Base-by-base conservation (phyloP, 1,140 invertebrate species). In the Pseudachorutes palmiensis region DNA sequence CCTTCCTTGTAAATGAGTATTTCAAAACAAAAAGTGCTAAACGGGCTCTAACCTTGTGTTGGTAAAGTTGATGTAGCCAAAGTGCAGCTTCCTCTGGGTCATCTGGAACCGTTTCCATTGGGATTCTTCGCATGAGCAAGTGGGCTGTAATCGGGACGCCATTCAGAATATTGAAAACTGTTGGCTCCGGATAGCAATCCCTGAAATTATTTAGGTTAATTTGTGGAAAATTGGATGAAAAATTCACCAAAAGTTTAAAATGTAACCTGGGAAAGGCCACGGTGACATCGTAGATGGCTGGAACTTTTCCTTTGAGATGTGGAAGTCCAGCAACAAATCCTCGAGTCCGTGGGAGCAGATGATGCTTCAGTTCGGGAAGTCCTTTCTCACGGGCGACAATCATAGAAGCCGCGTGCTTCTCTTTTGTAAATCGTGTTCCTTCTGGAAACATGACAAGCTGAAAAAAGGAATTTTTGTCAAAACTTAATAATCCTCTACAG, bases 391-490 rank as follows among this genome's bases (percentile, higher is more conserved):
- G 82, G 0, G 93, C 92, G 77, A 96, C 94, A 73, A 91, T 88
- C 74, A 92, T 81, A 70, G 92, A 94, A 0, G 87, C 88, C 78
- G 88, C 85, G 75, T 94, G 89, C 77, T 98, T 98, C 72, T 86
- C 84, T 62, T 83, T 78, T 0, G 93, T 97, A 72, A 94, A 96
- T 32, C 95, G 82, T 1, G 95, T 98, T 3, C 95, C 95, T 81
- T 98, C 95, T 5, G 92, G 89, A 76, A 92, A 97, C n/a, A 97
- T 77, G 36, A 96, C 77, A 68, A 97, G 78, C 91, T 93, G 70
- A 31, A 82, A 81, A 71, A 70, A 5, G 24, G 65, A 59, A 5
- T 49, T 62, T 61, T 62, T 36, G 49, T 49, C 73, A 69, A 65
- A 33, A 48, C 62, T 68, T n/a, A 51, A 51, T 64, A 41, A 60